These are phyloP conservation scores for Sebastes schlegelii DNA, from an alignment of 2,113 vertebrate species.

Conservation along the genomic window DNA sequence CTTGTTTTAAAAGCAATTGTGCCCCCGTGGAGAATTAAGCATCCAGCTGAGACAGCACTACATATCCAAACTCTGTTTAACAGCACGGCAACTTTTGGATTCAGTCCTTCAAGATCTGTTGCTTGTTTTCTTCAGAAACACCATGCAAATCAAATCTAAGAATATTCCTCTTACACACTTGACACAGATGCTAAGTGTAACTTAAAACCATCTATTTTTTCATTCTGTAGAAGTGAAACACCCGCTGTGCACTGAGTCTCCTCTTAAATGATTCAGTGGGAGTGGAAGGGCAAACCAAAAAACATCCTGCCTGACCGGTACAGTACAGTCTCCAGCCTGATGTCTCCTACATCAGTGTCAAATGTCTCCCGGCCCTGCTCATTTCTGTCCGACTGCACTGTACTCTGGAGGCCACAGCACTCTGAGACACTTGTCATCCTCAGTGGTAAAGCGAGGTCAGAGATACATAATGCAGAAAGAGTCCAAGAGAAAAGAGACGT, in stretches of 20 bases:
- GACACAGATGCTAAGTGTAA: conserved; percentile 28
- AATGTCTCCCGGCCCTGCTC: conserved; percentile 22
- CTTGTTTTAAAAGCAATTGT: conserved; percentile 14
- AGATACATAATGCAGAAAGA: conserved; percentile 61
- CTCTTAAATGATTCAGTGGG: conserved; percentile 77
- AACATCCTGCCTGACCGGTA: conserved; percentile 45
- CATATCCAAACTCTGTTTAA: neutral
- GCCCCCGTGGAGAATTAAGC: neutral
- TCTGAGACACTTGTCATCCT: conserved; percentile 29
- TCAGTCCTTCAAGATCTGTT: neutral
- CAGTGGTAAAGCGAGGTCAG: conserved; percentile 35
- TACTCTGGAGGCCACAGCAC: conserved; percentile 12
- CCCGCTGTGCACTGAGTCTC: conserved; percentile 49
- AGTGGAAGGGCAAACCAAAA: conserved; percentile 54
- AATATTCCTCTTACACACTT: neutral
- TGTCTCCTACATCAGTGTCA: conserved; percentile 26
- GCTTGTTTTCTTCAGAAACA: neutral
- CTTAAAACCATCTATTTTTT: conserved; percentile 63
- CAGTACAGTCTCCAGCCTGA: conserved; percentile 4
- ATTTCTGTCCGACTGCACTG: conserved; percentile 26
- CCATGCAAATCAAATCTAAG: conserved; percentile 4
- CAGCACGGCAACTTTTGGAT: neutral
- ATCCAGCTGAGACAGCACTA: conserved; percentile 25
- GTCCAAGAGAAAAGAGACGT: conserved; percentile 14
- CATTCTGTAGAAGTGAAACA: conserved; percentile 55